Conservation (phyloP, 2,797 vertebrate genomes). For the Manis javanica region DNA sequence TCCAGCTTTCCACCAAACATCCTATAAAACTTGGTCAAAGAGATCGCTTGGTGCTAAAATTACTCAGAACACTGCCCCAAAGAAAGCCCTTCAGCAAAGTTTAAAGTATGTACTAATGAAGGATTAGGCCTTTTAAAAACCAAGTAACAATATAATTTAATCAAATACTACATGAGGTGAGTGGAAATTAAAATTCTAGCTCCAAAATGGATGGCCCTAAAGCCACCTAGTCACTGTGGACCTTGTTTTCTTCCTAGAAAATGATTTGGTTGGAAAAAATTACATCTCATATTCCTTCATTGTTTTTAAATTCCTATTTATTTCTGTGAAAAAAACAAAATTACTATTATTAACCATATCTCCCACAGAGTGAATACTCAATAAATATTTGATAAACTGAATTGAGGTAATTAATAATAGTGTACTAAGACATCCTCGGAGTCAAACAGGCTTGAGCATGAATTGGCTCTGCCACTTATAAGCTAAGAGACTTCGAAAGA, state of each 20-base stretch:
- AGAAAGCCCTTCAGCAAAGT: not conserved
- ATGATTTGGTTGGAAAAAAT: not conserved
- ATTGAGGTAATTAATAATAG: not conserved
- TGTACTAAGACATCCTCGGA: not conserved
- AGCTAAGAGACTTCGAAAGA: not conserved
- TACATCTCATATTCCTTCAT: constrained; percentile 1
- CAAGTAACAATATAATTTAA: constrained; percentile 33
- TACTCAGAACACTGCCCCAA: not conserved
- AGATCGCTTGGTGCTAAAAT: constrained; percentile 9
- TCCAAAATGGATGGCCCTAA: not conserved
- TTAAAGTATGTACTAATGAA: constrained; percentile 17
- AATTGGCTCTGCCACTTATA: not conserved
- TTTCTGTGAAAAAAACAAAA: not conserved
- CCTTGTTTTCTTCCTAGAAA: constrained; percentile 33
- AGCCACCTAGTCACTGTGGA: not conserved
- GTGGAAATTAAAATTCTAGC: constrained; percentile 34
- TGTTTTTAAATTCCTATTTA: constrained; percentile 28
- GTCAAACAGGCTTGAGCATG: not conserved
- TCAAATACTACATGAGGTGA: not conserved
- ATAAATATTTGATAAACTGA: not conserved
- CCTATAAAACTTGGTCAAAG: not conserved
- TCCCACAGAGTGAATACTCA: not conserved
- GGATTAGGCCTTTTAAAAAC: not conserved
- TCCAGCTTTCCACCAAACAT: not conserved
- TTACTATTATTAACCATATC: not conserved